Percentiles rank a stretch among this genome's conserved stretches.
These are phyloP conservation scores for Scarus forsteni DNA, from an alignment of 2,797 vertebrate species.

Conservation along the genomic window DNA sequence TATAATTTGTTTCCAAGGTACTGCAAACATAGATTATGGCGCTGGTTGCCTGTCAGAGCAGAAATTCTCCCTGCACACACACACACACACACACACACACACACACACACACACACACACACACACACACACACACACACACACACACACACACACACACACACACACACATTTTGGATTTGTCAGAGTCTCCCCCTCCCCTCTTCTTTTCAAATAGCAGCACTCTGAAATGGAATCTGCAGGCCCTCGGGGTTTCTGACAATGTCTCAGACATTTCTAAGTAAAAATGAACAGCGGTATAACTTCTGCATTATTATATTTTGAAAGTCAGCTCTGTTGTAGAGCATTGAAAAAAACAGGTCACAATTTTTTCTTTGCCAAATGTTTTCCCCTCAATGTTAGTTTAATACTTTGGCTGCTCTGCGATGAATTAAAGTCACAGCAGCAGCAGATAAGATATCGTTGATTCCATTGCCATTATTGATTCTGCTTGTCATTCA, in stretches of 20 bases:
- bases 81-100: slow-evolving; percentile 27
- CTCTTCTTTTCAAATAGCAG: slow-evolving; percentile 61
- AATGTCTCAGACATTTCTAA: slow-evolving; percentile 48
- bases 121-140: slow-evolving; percentile 28
- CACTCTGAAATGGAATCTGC: slow-evolving; percentile 65
- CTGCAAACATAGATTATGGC: slow-evolving; percentile 15
- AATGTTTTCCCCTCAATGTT: slow-evolving; percentile 6
- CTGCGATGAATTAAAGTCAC: neutral
- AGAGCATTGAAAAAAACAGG: slow-evolving; percentile 10
- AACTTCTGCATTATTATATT: slow-evolving; percentile 44
- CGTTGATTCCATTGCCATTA: no score
- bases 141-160: slow-evolving; percentile 34
- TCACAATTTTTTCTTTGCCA: slow-evolving; percentile 13
- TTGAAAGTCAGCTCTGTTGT: slow-evolving; percentile 29
- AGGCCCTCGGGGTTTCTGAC: slow-evolving; percentile 58
- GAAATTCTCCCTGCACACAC: slow-evolving; percentile 18
- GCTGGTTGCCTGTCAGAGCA: slow-evolving; percentile 18
- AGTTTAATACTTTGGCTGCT: neutral
- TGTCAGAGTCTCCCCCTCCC: slow-evolving; percentile 55
- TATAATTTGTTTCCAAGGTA: neutral
- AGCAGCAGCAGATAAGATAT: neutral
- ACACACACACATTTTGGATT: slow-evolving; percentile 52
- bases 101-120: slow-evolving; percentile 29
- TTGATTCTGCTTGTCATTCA: no score
- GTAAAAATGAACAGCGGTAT: slow-evolving; percentile 49